These are phyloP conservation scores for Acromyrmex heyeri DNA, from an alignment of 1,140 invertebrate genomes.

Conservation along the genomic window DNA sequence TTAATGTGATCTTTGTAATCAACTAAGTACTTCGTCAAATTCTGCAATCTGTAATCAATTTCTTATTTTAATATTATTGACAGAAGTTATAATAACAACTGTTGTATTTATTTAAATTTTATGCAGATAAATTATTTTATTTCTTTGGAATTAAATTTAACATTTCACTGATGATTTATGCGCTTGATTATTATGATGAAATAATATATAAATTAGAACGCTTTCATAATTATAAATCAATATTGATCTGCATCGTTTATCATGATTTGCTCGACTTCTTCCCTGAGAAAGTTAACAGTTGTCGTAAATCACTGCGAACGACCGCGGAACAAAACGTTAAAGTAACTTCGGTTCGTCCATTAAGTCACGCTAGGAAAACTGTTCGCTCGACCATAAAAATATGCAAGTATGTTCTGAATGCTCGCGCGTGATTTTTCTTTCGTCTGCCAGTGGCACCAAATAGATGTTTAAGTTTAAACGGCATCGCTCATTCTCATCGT, in stretches of 20 bases:
- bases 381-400: conserved; percentile 34
- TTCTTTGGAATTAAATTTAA: not conserved
- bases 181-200: not conserved
- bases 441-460: conserved; percentile 3
- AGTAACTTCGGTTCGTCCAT: not conserved
- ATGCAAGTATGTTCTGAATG: not conserved
- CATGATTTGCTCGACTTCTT: conserved; percentile 24
- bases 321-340: conserved; percentile 55
- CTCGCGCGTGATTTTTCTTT: conserved; percentile 24
- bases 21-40: not conserved
- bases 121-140: not conserved
- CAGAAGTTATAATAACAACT: not conserved
- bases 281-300: conserved; percentile 41
- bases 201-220: not conserved
- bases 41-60: not conserved
- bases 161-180: not conserved
- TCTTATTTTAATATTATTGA: not conserved
- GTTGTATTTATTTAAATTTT: not conserved
- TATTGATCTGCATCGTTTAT: conserved; percentile 36
- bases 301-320: conserved; percentile 61
- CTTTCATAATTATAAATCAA: conserved; percentile 54
- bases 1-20: not conserved
- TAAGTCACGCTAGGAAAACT: conserved; percentile 27
- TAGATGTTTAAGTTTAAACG: conserved; percentile 45
- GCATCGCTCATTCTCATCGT: conserved; percentile 49